Evolutionary conservation across 2,113 vertebrate genomes (phyloP).

Genomic region (Daphoenositta chrysoptera): DNA sequence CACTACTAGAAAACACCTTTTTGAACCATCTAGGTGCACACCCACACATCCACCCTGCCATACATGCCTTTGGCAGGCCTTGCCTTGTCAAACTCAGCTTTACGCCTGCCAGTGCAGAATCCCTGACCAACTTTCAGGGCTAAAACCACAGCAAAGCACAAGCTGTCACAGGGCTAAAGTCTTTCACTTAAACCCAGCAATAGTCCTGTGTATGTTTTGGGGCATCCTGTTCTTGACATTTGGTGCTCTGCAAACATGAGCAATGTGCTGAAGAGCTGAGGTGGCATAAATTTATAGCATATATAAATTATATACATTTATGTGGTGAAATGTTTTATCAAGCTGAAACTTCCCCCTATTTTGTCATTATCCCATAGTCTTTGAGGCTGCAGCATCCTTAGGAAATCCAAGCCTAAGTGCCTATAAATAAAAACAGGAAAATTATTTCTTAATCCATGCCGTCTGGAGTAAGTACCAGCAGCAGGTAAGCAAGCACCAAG

Average conservation of each 20-base stretch:
- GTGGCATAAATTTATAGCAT: not conserved
- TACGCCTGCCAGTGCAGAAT: not conserved
- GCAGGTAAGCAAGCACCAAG: not conserved
- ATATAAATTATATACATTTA: not conserved
- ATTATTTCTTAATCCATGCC: not conserved
- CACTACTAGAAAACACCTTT: not conserved
- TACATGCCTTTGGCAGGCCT: not conserved
- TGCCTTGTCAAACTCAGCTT: not conserved
- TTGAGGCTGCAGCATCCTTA: not conserved
- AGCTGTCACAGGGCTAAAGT: not conserved
- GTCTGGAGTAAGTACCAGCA: not conserved
- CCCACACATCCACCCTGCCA: fast-evolving
- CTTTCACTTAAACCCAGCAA: not conserved
- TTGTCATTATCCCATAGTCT: not conserved
- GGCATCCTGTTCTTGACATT: not conserved
- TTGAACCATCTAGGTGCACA: not conserved
- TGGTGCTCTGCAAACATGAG: fast-evolving
- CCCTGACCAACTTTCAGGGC: not conserved
- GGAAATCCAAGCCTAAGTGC: not conserved
- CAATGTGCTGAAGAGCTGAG: not conserved
- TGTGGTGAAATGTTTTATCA: not conserved
- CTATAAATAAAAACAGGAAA: not conserved
- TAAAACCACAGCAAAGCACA: not conserved
- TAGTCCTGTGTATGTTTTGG: fast-evolving
- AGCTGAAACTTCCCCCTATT: not conserved